Conservation (phyloP, 2,888 invertebrate species). For the Nomada fabriciana region DNA sequence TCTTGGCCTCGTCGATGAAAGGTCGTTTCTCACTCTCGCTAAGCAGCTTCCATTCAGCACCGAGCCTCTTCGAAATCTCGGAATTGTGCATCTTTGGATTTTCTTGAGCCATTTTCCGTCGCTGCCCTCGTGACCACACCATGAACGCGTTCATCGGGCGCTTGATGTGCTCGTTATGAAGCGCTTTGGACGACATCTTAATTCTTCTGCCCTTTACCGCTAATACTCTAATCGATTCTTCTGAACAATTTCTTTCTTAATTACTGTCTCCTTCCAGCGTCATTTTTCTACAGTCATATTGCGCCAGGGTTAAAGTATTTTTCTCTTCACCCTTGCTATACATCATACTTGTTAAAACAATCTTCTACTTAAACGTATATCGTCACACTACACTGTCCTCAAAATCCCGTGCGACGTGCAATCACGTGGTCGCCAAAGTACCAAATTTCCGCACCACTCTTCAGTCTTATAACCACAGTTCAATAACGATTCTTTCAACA, state of each 20-base stretch:
- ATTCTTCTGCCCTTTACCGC: constrained; percentile 1
- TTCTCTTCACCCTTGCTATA: neutral
- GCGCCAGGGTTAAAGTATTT: neutral
- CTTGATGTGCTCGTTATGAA: constrained; percentile 92
- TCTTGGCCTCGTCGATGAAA: constrained; percentile 96
- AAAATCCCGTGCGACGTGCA: neutral
- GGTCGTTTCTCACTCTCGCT: constrained; percentile 94
- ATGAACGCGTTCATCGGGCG: constrained; percentile 98
- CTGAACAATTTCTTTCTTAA: neutral
- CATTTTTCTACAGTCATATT: neutral
- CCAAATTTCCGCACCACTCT: neutral
- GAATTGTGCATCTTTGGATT: constrained; percentile 98
- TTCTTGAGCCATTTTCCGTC: constrained; percentile 96
- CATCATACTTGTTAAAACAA: neutral
- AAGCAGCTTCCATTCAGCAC: constrained; percentile 95
- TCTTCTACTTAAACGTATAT: neutral
- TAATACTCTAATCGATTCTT: neutral
- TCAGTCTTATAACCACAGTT: neutral
- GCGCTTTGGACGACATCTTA: constrained; percentile 82
- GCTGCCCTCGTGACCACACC: constrained; percentile 96
- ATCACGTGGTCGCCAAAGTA: constrained; percentile 35
- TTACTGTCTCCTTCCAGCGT: neutral
- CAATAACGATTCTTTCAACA: neutral
- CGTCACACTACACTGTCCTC: constrained; percentile 9
- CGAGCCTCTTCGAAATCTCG: constrained; percentile 94